Base-by-base conservation (phyloP, 37 sponge, comb jelly and placozoan species). In the Diacarnus erythraeanus region DNA sequence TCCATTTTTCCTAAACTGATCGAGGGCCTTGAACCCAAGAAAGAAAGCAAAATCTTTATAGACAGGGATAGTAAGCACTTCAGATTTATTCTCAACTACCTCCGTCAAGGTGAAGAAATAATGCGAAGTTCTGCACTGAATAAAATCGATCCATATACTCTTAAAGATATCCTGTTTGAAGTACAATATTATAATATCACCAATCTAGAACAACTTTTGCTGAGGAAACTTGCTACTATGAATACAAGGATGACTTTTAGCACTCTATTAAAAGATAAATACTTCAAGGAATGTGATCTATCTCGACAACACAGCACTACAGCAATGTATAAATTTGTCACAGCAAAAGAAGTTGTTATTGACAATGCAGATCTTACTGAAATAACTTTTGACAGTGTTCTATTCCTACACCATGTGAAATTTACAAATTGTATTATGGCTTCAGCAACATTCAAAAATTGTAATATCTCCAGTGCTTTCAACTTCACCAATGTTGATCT, bases 31-130 rank as follows among this genome's bases (percentile, higher is more conserved):
- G 39, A 69, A 6, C 38, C 10, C 2, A 29, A 57, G 26, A 35
- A 1, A 21, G 27, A 15, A 23, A 10, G 3, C 20, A 27, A 25
- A 3, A 64, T 83, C n/a, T 83, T 83, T 57, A 83, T 86, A 34
- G 87, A 86, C 42, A 67, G 87, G 5, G 81, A 86, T 44, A 37
- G 70, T 3, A 72, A 75, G 42, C 71, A 80, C 81, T 86, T 86
- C 61, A 35, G 47, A n/a, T 54, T 76, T 30, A 80, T 86, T 29
- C 77, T 86, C 42, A 80, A 80, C 54, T 86, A 57, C 71, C 34
- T 86, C 30, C 79, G 87, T 5, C 67, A 76, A 27, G 76, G 76
- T 8, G 81, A 74, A 33, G 42, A 69, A 40, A 70, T 71, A 44
- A 26, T 70, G 33, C 21, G 23, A 36, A 39, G 58, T 0, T 4